Conservation (phyloP, 1,140 invertebrate genomes). For the Drosophila ercepeae region DNA sequence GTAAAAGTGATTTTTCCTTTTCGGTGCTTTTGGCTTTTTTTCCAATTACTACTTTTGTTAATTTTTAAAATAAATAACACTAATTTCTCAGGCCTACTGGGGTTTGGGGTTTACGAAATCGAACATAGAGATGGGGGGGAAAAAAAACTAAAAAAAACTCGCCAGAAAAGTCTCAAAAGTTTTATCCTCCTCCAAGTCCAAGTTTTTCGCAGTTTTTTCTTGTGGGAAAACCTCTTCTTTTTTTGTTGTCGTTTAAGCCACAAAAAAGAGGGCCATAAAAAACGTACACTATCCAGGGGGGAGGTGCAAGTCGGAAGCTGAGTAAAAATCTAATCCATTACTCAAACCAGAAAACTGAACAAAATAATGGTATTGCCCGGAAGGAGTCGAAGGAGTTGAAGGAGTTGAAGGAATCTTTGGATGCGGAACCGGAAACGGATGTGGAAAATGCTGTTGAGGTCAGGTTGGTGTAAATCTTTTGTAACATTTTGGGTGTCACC, state of each 20-base stretch:
- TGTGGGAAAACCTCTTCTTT: too few relatives aligned
- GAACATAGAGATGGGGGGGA: too few relatives aligned
- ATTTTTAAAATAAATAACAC: background rate
- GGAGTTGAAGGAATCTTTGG: background rate
- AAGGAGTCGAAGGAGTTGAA: constrained; percentile 25
- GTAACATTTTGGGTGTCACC: constrained; percentile 61
- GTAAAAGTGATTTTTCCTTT: background rate
- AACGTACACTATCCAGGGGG: constrained; percentile 33
- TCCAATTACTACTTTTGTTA: background rate
- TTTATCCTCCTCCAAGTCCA: background rate
- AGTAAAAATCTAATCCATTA: constrained; percentile 81
- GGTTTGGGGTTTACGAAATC: too few relatives aligned
- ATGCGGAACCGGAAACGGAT: constrained; percentile 9
- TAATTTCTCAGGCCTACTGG: too few relatives aligned
- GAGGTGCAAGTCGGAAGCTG: constrained; percentile 52
- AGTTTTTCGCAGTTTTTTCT: background rate
- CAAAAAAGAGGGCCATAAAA: constrained; percentile 13
- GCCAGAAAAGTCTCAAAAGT: too few relatives aligned
- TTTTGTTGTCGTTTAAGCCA: too few relatives aligned
- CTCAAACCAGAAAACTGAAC: constrained; percentile 64
- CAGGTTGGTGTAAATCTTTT: constrained; percentile 70
- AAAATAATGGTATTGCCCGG: constrained; percentile 57
- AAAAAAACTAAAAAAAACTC: too few relatives aligned
- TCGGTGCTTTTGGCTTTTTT: background rate
- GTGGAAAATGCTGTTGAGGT: constrained; percentile 28